Evolutionary conservation across 2,113 vertebrate species (phyloP).

Genomic region (Notothenia rossii): DNA sequence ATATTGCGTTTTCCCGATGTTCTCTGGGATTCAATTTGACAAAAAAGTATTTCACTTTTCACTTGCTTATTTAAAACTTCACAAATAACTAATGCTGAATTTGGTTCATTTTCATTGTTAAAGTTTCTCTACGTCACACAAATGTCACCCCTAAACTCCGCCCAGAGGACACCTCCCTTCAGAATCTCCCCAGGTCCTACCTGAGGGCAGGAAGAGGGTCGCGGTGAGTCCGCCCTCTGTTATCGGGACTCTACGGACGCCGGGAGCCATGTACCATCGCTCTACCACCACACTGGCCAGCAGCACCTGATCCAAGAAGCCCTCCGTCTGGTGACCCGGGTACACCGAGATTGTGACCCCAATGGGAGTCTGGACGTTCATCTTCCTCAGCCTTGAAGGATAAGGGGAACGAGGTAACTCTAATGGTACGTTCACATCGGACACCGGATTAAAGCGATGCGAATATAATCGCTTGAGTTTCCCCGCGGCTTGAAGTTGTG

Average conservation of each 20-base stretch:
- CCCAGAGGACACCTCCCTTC: not conserved
- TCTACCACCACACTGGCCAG: conserved; percentile 71
- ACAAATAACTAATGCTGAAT: no score
- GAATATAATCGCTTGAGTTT: no score
- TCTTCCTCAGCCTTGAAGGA: conserved; percentile 76
- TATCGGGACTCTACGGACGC: conserved; percentile 72
- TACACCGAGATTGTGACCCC: conserved; percentile 77
- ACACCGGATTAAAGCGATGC: no score
- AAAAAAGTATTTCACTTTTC: no score
- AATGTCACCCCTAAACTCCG: not conserved
- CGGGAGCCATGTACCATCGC: conserved; percentile 81
- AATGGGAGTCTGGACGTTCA: conserved; percentile 68
- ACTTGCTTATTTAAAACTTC: no score
- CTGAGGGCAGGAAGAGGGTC: conserved; percentile 81
- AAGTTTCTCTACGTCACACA: not conserved
- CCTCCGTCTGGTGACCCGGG: conserved; percentile 64
- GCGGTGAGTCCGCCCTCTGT: conserved; percentile 64
- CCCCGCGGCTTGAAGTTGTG: no score
- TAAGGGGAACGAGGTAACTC: not conserved
- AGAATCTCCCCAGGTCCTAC: conserved; percentile 48
- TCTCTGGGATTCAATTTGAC: no score
- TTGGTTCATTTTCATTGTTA: not conserved
- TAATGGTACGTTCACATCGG: no score
- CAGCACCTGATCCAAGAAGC: conserved; percentile 56
- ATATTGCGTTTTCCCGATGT: no score